These are phyloP conservation scores for Sarcophaga bullata DNA, from an alignment of 1,140 invertebrate genomes.

Conservation along the genomic window DNA sequence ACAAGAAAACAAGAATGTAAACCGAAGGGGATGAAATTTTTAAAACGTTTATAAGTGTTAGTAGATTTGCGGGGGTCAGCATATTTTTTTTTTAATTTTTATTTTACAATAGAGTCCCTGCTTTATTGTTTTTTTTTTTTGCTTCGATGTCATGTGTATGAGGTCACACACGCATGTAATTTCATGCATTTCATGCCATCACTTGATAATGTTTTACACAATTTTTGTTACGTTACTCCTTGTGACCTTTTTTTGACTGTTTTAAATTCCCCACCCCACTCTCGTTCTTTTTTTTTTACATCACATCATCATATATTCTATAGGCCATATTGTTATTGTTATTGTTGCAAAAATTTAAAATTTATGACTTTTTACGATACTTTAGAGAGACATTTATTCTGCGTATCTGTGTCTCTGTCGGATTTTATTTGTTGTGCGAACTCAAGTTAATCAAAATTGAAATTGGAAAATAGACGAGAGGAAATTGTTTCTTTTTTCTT, in stretches of 20 bases:
- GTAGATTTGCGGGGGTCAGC: no score
- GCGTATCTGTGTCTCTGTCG: no score
- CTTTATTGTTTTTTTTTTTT: background rate
- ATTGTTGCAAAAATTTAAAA: conserved; percentile 28
- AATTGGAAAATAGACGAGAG: background rate
- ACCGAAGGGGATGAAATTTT: background rate
- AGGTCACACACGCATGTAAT: conserved; percentile 42
- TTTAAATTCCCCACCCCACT: background rate
- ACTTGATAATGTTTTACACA: conserved; percentile 22
- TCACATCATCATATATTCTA: no score
- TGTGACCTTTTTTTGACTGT: background rate
- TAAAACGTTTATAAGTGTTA: background rate
- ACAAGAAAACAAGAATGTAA: no score
- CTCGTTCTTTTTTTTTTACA: no score
- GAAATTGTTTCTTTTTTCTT: no score
- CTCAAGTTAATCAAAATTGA: conserved; percentile 10
- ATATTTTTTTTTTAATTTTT: background rate
- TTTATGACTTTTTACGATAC: conserved; percentile 34
- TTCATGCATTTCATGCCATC: conserved; percentile 41
- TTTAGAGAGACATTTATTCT: conserved; percentile 33
- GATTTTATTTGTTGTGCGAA: background rate
- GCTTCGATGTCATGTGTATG: conserved; percentile 33
- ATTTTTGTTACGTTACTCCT: background rate
- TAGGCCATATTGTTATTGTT: background rate
- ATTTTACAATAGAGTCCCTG: background rate